Evolutionary conservation across 2,113 vertebrate genomes (phyloP), one percentile per base, ranked within the genome.

Genomic region (Sciurus niger): DNA sequence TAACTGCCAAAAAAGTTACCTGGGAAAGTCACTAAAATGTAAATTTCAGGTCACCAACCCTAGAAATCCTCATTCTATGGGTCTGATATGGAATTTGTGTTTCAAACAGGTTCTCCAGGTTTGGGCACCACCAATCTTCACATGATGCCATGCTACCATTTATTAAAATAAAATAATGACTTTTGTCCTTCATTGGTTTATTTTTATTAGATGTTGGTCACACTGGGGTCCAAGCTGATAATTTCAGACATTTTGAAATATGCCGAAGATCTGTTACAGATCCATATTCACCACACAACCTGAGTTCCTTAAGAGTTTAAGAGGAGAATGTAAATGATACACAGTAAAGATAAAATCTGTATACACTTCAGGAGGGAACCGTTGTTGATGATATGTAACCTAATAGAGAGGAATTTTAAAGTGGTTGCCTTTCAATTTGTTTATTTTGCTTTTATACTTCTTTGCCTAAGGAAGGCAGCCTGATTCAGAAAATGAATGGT

Each of bases 1-100:
- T 73, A 48, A 46, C 22, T 91, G 43, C 51, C 46, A 76, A 92
- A 96, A 96, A 93, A 65, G 58, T 80, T 79, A 85, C 34, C 65
- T 34, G 9, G 43, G 32, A 8, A 76, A 34, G 74, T 95, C 37
- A 72, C 51, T 92, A 68, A 94, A 89, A 85, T 65, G n/a, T 72
- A 65, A 73, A 82, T 89, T 51, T 55, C 11, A 77, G 48, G 20
- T 55, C 7, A 37, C 37, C 4, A 53, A 40, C 22, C 3, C 46
- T 72, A 89, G 84, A 89, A 58, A 58, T 95, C 82, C 55, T 37
- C 89, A 76, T 72, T 80, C 43, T 84, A 4, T 73, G 63, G 12
- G 51, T 86, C 68, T 92, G 24, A 32, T 82, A 6, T 90, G 32
- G 34, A 67, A 43, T 82, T 40, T 86, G 34, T 8, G 37, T 95